Base-by-base conservation (phyloP, 2,113 vertebrate genomes). In the Corythaeola cristata region DNA sequence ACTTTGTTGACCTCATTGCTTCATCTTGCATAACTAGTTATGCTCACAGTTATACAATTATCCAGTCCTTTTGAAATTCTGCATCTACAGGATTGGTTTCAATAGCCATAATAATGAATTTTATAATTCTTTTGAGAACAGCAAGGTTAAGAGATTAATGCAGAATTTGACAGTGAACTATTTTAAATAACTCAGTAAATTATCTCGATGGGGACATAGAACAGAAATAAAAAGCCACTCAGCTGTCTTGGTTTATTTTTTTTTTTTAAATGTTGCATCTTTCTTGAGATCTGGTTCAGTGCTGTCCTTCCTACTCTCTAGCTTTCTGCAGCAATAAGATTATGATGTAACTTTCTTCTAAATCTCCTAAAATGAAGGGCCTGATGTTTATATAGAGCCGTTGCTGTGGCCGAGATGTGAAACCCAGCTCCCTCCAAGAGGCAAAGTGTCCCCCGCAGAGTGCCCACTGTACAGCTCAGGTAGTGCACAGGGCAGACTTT, bases 81-180 rank as follows among this genome's bases (percentile, higher is more conserved):
- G 20, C 28, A 63, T 81, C 82, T 90, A 12, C 35, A n/a, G 52
- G 66, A 81, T 60, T 94, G 74, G 35, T 81, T 92, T 88, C 89
- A 81, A 26, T 62, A 85, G 74, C 45, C 45, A n/a, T 52, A 77
- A 56, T 73, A 81, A 94, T 62, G 78, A 81, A 85, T 68, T 74
- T 77, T 81, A 56, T 87, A 82, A 81, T 81, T 45, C 55, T 95
- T 60, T 92, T 59, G 73, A 84, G 91, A 85, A 59, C n/a, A 66
- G 78, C 53, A 88, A 85, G 74, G 82, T 90, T 95, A 81, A 56
- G 73, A 88, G 69, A 95, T 92, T 44, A 90, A 88, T 88, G 78
- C 60, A 88, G 73, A 85, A 68, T 66, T 60, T 88, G 49, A n/a
- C 85, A 19, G 33, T 50, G 78, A 90, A 60, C 85, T 89, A 10